Percentiles rank a stretch among this genome's conserved stretches.
Evolutionary conservation across 2,888 invertebrate species (phyloP).

Genomic region (Watsonalla binaria): DNA sequence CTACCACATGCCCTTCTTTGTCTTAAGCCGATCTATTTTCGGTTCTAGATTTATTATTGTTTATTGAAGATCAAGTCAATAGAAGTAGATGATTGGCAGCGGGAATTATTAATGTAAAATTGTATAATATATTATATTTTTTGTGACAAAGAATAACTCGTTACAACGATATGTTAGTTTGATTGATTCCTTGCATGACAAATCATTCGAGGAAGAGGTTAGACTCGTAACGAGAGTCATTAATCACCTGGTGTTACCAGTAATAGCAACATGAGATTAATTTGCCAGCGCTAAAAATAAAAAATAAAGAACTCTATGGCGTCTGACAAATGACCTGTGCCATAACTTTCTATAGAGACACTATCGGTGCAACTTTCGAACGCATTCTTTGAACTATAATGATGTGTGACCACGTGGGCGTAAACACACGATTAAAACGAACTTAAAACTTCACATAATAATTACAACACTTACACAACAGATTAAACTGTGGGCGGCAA

Average conservation of each 20-base stretch:
- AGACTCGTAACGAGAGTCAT: background rate
- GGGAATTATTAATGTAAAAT: no score
- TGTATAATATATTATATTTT: no score
- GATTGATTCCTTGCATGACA: background rate
- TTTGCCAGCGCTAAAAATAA: background rate
- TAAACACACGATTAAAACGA: background rate
- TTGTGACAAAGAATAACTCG: background rate
- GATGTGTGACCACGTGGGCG: background rate
- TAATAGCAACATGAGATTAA: background rate
- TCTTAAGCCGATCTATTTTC: background rate
- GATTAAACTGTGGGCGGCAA: background rate
- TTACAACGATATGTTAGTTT: background rate
- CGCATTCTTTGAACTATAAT: constrained; percentile 9
- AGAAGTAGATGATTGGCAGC: no score
- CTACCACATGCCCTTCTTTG: constrained; percentile 19
- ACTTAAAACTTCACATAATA: background rate
- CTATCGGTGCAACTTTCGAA: constrained; percentile 21
- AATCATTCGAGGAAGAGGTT: background rate
- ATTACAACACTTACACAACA: background rate
- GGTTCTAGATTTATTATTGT: no score
- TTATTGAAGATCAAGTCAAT: no score
- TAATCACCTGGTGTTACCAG: background rate
- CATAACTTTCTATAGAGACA: constrained; percentile 17
- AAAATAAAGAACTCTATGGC: background rate
- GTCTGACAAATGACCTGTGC: constrained; percentile 20